Conservation (phyloP, 2,113 vertebrate genomes). For the Spilogale gracilis region DNA sequence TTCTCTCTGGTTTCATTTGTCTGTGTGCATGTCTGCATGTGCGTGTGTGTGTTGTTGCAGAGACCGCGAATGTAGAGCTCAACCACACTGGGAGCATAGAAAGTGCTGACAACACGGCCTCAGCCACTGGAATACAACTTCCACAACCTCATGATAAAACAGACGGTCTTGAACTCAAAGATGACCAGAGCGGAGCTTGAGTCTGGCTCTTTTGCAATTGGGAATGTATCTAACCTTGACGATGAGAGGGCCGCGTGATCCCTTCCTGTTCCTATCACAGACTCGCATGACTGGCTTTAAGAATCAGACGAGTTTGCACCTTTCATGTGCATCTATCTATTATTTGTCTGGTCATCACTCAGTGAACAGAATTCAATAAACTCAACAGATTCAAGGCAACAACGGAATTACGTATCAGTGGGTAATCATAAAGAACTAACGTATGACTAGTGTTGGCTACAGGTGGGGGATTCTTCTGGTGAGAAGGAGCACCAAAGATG, state of each 20-base stretch:
- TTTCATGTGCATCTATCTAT: slow-evolving; percentile 64
- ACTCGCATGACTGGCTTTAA: slow-evolving; percentile 64
- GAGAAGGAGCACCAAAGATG: slow-evolving; percentile 59
- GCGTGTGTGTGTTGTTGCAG: background rate
- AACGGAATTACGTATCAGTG: slow-evolving; percentile 62
- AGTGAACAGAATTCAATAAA: slow-evolving; percentile 72
- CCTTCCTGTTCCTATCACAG: slow-evolving; percentile 52
- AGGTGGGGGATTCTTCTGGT: slow-evolving; percentile 54
- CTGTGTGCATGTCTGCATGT: background rate
- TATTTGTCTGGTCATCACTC: slow-evolving; percentile 70
- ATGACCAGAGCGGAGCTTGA: slow-evolving; percentile 40
- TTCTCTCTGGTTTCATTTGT: slow-evolving; percentile 54
- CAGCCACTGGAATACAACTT: slow-evolving; percentile 45
- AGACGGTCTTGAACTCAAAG: slow-evolving; percentile 63
- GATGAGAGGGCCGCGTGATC: slow-evolving; percentile 34
- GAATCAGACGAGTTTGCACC: slow-evolving; percentile 68
- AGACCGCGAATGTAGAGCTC: slow-evolving; percentile 52
- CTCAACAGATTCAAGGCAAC: slow-evolving; percentile 68
- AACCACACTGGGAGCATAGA: slow-evolving; percentile 41
- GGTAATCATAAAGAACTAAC: slow-evolving; percentile 70
- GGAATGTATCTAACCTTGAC: slow-evolving; percentile 47
- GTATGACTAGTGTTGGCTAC: slow-evolving; percentile 33
- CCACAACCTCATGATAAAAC: slow-evolving; percentile 52
- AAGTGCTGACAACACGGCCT: slow-evolving; percentile 49
- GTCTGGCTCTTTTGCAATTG: slow-evolving; percentile 57